phyloP scores from a whole-genome alignment of 2,888 invertebrate genomes.

The Heliconius hortense region DNA sequence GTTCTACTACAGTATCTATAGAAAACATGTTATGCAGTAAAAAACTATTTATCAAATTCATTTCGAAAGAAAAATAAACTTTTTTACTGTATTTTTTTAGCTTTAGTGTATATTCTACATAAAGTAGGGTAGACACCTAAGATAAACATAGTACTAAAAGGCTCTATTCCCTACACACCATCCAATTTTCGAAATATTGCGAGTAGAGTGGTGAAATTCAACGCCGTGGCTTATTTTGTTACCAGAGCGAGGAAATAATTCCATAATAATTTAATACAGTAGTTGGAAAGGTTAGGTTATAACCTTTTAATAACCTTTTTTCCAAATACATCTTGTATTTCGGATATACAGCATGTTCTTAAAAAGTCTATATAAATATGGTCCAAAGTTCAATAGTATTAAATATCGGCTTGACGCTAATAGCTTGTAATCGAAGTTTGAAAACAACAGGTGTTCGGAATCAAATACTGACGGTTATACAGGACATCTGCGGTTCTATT shows the following conservation, averaged over 20 bases:
- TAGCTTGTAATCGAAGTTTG: conserved; percentile 74
- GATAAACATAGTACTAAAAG: too few relatives aligned
- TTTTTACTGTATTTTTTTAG: too few relatives aligned
- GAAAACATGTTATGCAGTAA: not conserved
- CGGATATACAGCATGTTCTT: not conserved
- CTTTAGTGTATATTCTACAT: not conserved
- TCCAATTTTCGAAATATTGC: not conserved
- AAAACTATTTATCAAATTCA: not conserved
- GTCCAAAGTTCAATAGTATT: conserved; percentile 56
- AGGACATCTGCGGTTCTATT: conserved; percentile 64
- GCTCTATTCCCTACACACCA: too few relatives aligned
- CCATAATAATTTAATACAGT: too few relatives aligned
- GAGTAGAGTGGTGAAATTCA: not conserved
- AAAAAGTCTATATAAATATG: conserved; percentile 21
- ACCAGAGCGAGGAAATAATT: not conserved
- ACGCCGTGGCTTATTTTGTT: not conserved
- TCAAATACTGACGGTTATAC: conserved; percentile 74
- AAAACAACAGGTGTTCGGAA: conserved; percentile 77
- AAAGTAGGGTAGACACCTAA: not conserved
- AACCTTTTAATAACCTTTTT: too few relatives aligned
- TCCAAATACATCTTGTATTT: not conserved
- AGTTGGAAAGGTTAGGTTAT: too few relatives aligned
- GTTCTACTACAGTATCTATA: not conserved
- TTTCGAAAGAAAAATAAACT: not conserved
- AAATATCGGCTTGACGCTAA: conserved; percentile 71